Base-by-base conservation (phyloP, 1,140 invertebrate genomes). In the Metopolophium dirhodum region DNA sequence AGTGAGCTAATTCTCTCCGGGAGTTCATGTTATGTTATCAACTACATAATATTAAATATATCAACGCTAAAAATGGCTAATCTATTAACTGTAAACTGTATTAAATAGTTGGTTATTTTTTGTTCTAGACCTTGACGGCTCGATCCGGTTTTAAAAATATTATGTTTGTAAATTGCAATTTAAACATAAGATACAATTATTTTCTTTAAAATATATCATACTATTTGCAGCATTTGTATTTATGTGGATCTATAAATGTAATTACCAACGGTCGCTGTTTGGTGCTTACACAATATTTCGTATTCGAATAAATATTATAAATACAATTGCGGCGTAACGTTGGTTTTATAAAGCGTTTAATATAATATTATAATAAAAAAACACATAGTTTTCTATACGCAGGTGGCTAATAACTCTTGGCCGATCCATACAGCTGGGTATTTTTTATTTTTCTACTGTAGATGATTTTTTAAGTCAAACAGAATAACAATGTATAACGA, bases 401-500 rank as follows among this genome's bases (percentile, higher is more conserved):
- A 68, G 2, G 57, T 30, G 30, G 11, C 49, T 54, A 77, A n/a
- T 14, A n/a, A 77, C 3, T 41, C 22, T 83, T 35, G 2, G 9
- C 22, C 23, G 7, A 41, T 83, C 20, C 82, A 83, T 11, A 83
- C 7, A 8, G 7, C 37, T 35, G n/a, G 7, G 61, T n/a, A 20
- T 77, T n/a, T 77, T n/a, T n/a, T n/a, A 77, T n/a, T 77, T 68
- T 14, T 6, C 20, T 14, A 26, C 61, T 8, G 26, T 61, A 77
- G 6, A n/a, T 18, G 30, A n/a, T 68, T 68, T 68, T 68, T 68
- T n/a, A 0, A 68, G 30, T n/a, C 11, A 18, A n/a, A n/a, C 30
- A 68, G 61, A n/a, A 41, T 14, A 23, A 86, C 11, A 86, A 91
- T 91, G 91, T 41, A 22, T 26, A 91, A 83, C 47, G 77, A 92